Evolutionary conservation across 2,888 invertebrate genomes (phyloP).

Genomic region (Spilarctia lutea): DNA sequence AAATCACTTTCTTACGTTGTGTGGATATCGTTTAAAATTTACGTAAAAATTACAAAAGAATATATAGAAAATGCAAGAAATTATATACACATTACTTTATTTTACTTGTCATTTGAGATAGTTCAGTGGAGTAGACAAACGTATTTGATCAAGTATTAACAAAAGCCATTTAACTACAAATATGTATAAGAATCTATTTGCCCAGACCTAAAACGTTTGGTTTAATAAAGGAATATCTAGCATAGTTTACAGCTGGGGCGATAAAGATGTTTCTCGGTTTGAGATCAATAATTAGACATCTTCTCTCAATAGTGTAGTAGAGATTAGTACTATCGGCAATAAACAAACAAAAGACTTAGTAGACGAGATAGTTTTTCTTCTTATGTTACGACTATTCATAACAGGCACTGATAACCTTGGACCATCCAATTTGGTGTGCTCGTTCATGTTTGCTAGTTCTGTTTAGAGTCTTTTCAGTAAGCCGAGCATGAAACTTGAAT

Average conservation of each 20-base stretch:
- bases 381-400: too few species aligned
- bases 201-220: not conserved
- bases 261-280: too few species aligned
- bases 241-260: not conserved
- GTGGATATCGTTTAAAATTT: not conserved
- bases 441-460: not conserved
- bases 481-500: not conserved
- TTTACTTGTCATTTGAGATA: not conserved
- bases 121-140: not conserved
- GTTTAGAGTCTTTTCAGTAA: not conserved
- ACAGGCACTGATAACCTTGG: not conserved
- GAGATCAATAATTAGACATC: too few species aligned
- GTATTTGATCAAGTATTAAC: not conserved
- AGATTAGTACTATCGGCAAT: not conserved
- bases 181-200: not conserved
- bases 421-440: not conserved
- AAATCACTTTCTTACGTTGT: not conserved
- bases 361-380: too few species aligned
- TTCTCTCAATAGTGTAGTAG: too few species aligned
- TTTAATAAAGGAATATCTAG: not conserved
- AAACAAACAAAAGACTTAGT: too few species aligned
- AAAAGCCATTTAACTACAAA: not conserved
- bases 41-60: slow-evolving; percentile 4
- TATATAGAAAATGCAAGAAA: not conserved
- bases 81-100: not conserved